phyloP scores from a whole-genome alignment of 2,888 invertebrate species.

The Chrysolina americana region DNA sequence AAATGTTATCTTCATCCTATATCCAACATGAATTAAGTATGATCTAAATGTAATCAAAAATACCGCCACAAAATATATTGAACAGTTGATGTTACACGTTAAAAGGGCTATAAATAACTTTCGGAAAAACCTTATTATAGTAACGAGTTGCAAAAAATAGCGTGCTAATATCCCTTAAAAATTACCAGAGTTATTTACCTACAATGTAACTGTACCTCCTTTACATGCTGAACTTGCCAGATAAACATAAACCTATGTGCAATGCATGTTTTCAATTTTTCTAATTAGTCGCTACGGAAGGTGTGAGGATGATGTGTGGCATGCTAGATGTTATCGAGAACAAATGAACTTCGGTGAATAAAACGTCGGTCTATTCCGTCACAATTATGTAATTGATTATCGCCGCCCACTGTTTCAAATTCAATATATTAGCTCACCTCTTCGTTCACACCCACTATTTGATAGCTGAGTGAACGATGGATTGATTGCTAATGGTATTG shows the following conservation, averaged over 20 bases:
- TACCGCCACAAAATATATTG: too few relatives aligned
- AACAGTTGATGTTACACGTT: neutral
- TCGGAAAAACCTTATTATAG: neutral
- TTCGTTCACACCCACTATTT: constrained; percentile 18
- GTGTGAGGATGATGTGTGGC: constrained; percentile 61
- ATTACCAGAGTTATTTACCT: neutral
- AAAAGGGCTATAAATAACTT: neutral
- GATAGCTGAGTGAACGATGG: neutral
- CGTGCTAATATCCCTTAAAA: neutral
- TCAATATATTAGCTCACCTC: constrained; percentile 11
- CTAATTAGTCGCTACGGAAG: constrained; percentile 54
- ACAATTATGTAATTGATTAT: constrained; percentile 49
- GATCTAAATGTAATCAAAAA: too few relatives aligned
- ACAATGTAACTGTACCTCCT: constrained; percentile 5
- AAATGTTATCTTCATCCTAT: too few relatives aligned
- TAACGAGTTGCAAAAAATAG: constrained; percentile 2
- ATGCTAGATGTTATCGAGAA: constrained; percentile 57
- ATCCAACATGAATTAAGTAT: too few relatives aligned
- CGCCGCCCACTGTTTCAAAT: constrained; percentile 37
- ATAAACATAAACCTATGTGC: constrained; percentile 20
- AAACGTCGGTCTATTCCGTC: constrained; percentile 44
- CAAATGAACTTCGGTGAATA: constrained; percentile 54
- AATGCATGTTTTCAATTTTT: constrained; percentile 54
- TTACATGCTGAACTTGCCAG: neutral
- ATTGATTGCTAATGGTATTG: neutral